Evolutionary conservation across 1,140 invertebrate species (phyloP).

Genomic region (Tetramorium alpestre): DNA sequence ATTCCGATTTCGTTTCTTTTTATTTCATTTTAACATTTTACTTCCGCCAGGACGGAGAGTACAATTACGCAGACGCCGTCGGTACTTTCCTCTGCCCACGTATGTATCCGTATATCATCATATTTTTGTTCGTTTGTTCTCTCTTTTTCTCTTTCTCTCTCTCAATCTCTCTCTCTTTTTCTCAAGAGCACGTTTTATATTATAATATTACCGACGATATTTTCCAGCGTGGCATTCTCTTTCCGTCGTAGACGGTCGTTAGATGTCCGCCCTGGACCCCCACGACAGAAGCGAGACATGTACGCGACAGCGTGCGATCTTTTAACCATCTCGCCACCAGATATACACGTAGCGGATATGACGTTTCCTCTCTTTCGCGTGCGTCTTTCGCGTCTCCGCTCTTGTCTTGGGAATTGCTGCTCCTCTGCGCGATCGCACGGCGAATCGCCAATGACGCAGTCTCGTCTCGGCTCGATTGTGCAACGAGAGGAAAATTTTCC

Average conservation of each 20-base stretch:
- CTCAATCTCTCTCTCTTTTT: slow-evolving; percentile 13
- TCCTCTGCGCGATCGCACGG: slow-evolving; percentile 21
- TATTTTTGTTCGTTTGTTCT: slow-evolving; percentile 43
- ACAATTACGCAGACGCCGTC: slow-evolving; percentile 24
- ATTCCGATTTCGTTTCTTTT: slow-evolving; percentile 30
- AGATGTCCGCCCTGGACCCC: neutral
- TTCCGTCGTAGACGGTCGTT: neutral
- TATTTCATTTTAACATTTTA: slow-evolving; percentile 45
- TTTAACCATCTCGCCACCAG: slow-evolving; percentile 13
- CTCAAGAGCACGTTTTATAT: slow-evolving; percentile 30
- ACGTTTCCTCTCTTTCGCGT: slow-evolving; percentile 20
- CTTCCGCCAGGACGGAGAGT: slow-evolving; percentile 49
- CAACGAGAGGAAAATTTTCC: slow-evolving; percentile 37
- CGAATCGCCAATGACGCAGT: slow-evolving; percentile 29
- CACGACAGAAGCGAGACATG: slow-evolving; percentile 5
- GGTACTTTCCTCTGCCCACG: slow-evolving; percentile 17
- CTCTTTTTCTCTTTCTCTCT: slow-evolving; percentile 4
- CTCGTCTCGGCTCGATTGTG: slow-evolving; percentile 17
- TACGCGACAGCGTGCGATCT: slow-evolving; percentile 11
- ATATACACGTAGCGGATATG: slow-evolving; percentile 14
- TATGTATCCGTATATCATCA: slow-evolving; percentile 35
- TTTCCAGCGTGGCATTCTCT: slow-evolving; percentile 39
- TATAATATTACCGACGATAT: slow-evolving; percentile 20
- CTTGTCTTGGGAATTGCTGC: slow-evolving; percentile 23
- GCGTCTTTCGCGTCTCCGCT: slow-evolving; percentile 17